Evolutionary conservation across 2,888 invertebrate genomes (phyloP).

Genomic region (Chelonus formosanus): DNA sequence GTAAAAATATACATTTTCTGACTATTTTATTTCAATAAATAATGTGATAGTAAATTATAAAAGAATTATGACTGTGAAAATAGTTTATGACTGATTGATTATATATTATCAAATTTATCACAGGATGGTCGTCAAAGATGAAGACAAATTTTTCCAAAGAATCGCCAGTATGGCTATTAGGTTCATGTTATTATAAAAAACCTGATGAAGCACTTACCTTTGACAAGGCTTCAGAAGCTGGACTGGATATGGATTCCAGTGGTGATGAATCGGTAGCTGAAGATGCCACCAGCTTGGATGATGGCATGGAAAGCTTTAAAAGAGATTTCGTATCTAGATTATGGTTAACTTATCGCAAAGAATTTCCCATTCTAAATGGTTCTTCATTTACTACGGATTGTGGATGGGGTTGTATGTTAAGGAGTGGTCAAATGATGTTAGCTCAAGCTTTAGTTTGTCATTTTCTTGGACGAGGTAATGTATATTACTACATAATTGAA

Average conservation of each 20-base stretch:
- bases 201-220: constrained; percentile 54
- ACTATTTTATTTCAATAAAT: too few species aligned
- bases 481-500: constrained; percentile 7
- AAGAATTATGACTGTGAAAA: too few species aligned
- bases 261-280: constrained; percentile 56
- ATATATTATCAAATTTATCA: too few species aligned
- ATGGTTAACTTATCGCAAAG: constrained; percentile 89
- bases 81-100: too few species aligned
- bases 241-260: constrained; percentile 53
- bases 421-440: constrained; percentile 92
- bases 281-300: constrained; percentile 54
- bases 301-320: constrained; percentile 83
- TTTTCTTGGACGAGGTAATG: constrained; percentile 79
- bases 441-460: constrained; percentile 87
- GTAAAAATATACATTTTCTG: too few species aligned
- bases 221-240: constrained; percentile 57
- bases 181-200: constrained; percentile 83
- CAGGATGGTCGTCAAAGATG: constrained; percentile 81
- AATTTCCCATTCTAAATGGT: constrained; percentile 83
- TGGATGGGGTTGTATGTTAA: constrained; percentile 92
- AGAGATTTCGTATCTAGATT: constrained; percentile 83
- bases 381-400: constrained; percentile 88
- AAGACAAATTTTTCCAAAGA: constrained; percentile 82
- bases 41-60: too few species aligned
- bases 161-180: constrained; percentile 87